These are phyloP conservation scores for Nothocercus julius DNA, from an alignment of 2,113 vertebrate genomes.

Conservation along the genomic window DNA sequence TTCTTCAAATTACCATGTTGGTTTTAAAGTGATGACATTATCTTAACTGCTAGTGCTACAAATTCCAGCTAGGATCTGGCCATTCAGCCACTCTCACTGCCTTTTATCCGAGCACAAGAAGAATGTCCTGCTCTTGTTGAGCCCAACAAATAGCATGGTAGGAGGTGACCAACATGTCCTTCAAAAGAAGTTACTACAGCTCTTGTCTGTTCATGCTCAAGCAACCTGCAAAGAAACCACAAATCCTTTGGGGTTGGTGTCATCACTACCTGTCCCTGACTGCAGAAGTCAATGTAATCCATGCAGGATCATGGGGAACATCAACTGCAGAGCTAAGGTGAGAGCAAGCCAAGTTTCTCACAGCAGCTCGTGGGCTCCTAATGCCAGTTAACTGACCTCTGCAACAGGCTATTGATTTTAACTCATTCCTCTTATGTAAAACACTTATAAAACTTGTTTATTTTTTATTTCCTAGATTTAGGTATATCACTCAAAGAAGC, in stretches of 20 bases:
- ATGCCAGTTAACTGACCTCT: not conserved
- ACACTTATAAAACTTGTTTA: not conserved
- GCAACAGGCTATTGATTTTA: accelerated
- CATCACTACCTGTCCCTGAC: not conserved
- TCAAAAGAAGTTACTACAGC: not conserved
- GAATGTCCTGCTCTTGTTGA: no score
- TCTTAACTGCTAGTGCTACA: accelerated
- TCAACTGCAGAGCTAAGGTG: not conserved
- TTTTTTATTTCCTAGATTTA: not conserved
- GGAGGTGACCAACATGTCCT: not conserved
- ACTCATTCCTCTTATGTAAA: not conserved
- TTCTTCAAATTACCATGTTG: not conserved
- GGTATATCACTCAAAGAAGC: not conserved
- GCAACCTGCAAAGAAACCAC: not conserved
- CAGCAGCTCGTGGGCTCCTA: not conserved
- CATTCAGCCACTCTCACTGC: not conserved
- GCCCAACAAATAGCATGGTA: not conserved
- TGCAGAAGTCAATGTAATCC: not conserved
- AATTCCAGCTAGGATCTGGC: not conserved
- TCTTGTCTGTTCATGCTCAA: not conserved
- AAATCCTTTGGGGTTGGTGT: not conserved
- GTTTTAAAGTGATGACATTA: not conserved
- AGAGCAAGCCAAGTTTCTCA: not conserved
- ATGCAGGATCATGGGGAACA: not conserved
- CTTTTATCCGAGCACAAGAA: not conserved